Evolutionary conservation across 2,113 vertebrate genomes (phyloP).

Genomic region (Caloenas nicobarica): DNA sequence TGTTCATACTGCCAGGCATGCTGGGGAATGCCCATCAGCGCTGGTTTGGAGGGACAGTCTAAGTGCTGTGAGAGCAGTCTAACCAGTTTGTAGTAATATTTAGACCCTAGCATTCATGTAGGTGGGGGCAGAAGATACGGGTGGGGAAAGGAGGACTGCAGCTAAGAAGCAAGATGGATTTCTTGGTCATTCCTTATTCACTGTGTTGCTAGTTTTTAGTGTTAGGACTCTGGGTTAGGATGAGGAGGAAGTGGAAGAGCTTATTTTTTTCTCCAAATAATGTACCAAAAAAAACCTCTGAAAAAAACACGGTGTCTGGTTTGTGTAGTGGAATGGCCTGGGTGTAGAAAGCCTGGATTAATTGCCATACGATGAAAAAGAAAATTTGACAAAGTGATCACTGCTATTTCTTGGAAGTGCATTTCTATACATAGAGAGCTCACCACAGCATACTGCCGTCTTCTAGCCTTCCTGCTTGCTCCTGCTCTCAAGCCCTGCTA

Average conservation of each 20-base stretch:
- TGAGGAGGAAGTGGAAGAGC: background rate
- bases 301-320: background rate
- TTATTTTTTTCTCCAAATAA: background rate
- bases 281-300: background rate
- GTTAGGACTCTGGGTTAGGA: background rate
- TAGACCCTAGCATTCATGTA: background rate
- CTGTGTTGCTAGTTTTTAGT: background rate
- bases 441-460: background rate
- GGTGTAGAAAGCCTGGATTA: background rate
- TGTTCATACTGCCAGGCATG: background rate
- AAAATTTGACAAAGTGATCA: background rate
- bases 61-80: background rate
- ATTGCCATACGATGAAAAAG: background rate
- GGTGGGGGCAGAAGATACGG: background rate
- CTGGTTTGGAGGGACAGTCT: background rate
- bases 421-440: background rate
- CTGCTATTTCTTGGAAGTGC: background rate
- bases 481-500: background rate
- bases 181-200: background rate
- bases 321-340: background rate
- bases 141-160: background rate
- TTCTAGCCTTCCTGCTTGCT: background rate
- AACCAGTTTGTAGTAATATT: background rate
- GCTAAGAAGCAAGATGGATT: background rate
- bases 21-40: background rate